Conservation (phyloP, 2,888 invertebrate species). For the Arge pagana region DNA sequence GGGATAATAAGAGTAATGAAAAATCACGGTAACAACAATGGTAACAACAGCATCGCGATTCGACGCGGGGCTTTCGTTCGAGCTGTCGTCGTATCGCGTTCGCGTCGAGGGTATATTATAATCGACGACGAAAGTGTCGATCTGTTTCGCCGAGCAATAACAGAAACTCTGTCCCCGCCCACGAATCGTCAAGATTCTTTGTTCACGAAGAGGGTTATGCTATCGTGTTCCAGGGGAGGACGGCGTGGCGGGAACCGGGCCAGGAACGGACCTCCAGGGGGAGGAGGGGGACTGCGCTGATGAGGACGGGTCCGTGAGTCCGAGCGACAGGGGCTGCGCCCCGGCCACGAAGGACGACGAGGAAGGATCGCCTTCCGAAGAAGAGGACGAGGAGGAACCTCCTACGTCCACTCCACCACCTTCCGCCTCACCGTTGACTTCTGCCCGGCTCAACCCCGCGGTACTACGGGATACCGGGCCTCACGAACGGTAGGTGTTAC, state of each 20-base stretch:
- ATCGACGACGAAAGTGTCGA: no score
- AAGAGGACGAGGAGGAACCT: slow-evolving; percentile 51
- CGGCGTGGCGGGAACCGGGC: slow-evolving; percentile 54
- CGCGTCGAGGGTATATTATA: no score
- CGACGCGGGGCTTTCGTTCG: neutral
- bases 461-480: slow-evolving; percentile 53
- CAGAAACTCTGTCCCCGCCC: no score
- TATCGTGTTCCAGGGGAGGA: slow-evolving; percentile 63
- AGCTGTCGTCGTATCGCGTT: no score
- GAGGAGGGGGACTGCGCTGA: slow-evolving; percentile 66
- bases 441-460: slow-evolving; percentile 50
- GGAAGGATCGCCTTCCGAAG: slow-evolving; percentile 59
- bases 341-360: slow-evolving; percentile 59
- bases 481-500: slow-evolving; percentile 49
- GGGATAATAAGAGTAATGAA: no score
- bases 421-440: slow-evolving; percentile 46
- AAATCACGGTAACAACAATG: no score
- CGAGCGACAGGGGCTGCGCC: slow-evolving; percentile 57
- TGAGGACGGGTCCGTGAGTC: slow-evolving; percentile 63
- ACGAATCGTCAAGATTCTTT: no score
- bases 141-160: no score
- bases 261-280: slow-evolving; percentile 59
- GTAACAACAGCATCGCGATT: no score
- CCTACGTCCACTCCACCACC: slow-evolving; percentile 47
- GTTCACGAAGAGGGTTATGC: no score